phyloP scores from a whole-genome alignment of 2,888 invertebrate species.

The Mythimna impura region DNA sequence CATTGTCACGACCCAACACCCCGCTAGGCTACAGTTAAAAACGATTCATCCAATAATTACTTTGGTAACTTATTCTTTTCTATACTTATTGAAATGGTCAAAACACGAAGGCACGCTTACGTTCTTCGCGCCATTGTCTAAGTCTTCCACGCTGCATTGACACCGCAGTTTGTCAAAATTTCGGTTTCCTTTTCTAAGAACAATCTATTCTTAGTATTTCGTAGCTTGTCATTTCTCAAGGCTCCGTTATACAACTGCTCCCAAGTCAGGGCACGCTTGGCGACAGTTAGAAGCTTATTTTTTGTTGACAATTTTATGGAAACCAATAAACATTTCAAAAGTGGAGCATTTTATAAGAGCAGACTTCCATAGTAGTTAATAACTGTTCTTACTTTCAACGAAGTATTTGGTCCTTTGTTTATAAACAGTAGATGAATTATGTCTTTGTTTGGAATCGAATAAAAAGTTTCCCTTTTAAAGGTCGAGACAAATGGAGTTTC shows the following conservation, averaged over 20 bases:
- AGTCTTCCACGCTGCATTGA: slow-evolving; percentile 74
- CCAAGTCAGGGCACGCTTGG: slow-evolving; percentile 69
- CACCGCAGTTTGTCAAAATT: slow-evolving; percentile 89
- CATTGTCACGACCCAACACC: slow-evolving; percentile 75
- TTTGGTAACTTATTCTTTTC: slow-evolving; percentile 85
- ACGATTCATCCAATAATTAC: slow-evolving; percentile 85
- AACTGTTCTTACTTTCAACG: slow-evolving; percentile 89
- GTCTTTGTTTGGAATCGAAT: slow-evolving; percentile 72
- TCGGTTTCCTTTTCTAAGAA: slow-evolving; percentile 88
- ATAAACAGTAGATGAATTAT: slow-evolving; percentile 73
- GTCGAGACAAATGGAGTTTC: slow-evolving; percentile 60
- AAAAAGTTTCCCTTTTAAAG: slow-evolving; percentile 85
- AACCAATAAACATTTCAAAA: slow-evolving; percentile 88
- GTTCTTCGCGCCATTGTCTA: slow-evolving; percentile 78
- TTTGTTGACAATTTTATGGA: slow-evolving; percentile 79
- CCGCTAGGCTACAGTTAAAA: slow-evolving; percentile 87
- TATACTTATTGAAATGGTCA: slow-evolving; percentile 84
- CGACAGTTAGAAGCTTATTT: slow-evolving; percentile 83
- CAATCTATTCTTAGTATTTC: slow-evolving; percentile 76
- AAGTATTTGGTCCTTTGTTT: slow-evolving; percentile 76
- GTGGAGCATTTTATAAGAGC: slow-evolving; percentile 86
- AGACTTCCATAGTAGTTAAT: slow-evolving; percentile 87
- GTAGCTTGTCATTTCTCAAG: slow-evolving; percentile 79
- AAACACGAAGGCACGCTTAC: slow-evolving; percentile 88
- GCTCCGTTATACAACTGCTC: slow-evolving; percentile 83